Base-by-base conservation (phyloP, 2,888 invertebrate genomes). In the Caenorhabditis parvicauda region DNA sequence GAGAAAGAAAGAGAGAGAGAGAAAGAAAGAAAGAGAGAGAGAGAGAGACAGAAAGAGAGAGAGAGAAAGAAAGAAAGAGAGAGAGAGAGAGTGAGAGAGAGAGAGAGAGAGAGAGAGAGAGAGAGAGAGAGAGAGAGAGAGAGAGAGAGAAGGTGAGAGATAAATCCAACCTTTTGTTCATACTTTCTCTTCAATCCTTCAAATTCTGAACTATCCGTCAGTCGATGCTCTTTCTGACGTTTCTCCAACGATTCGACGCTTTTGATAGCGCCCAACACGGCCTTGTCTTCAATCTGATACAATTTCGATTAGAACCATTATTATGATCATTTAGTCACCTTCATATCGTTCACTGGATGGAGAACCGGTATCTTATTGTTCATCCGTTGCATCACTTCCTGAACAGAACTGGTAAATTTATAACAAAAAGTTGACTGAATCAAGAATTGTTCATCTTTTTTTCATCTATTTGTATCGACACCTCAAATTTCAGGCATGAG, bases 261-360 rank as follows among this genome's bases (percentile, higher is more conserved):
- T 1, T 57, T 56, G 29, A 64, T 37, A 9, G 44, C 25, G 3
- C n/a, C 17, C 2, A 5, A 12, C 41, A 58, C 45, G 41, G 49
- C 49, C 4, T 35, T 7, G 1, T 22, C 37, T 45, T 45, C 51
- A 45, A 58, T 58, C 52, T 58, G 51, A n/a, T 48, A 35, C 29
- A 3, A 39, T 29, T 28, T 21, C 7, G 32, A 3, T 44, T 17
- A 35, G 2, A 7, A 3, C 19, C 7, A 46, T 32, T 17, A 32
- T 37, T n/a, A 25, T 48, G 17, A 1, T 6, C 25, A 43, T 38
- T 56, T 91, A 56, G 88, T 88, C 54, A 99, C 96, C 79, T 90
- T 89, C 95, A 98, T 96, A 79, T 98, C 96, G 54, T 88, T 89
- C 19, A 95, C 86, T 0, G 98, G 96, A 84, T 98, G 91, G 2